Conservation (phyloP, 2,113 vertebrate genomes). For the Telmatochromis sp. region DNA sequence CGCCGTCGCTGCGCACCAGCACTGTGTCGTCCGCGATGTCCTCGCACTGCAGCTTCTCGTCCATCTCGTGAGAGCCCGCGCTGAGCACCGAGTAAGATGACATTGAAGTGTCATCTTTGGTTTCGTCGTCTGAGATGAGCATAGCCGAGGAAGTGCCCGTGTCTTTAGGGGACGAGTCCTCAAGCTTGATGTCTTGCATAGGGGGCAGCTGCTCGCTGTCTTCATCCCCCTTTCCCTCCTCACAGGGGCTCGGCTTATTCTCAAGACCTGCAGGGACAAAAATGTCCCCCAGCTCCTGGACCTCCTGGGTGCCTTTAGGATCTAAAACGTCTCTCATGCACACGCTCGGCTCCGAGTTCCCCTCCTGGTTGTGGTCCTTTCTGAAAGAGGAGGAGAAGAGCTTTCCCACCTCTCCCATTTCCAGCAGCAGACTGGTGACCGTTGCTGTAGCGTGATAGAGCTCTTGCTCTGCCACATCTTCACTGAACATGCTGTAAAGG, state of each 20-base stretch:
- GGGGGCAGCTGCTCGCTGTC: conserved; percentile 46
- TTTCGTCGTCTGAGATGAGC: conserved; percentile 92
- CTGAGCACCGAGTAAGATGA: conserved; percentile 97
- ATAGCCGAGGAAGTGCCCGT: conserved; percentile 83
- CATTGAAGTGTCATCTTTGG: conserved; percentile 95
- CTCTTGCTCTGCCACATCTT: conserved; percentile 89
- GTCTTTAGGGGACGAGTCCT: conserved; percentile 89
- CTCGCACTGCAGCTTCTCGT: conserved; percentile 93
- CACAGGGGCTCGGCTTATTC: background rate
- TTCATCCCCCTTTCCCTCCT: conserved; percentile 12
- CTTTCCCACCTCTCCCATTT: conserved; percentile 96
- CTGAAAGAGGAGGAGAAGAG: conserved; percentile 74
- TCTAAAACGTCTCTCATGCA: background rate
- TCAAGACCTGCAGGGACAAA: conserved; percentile 47
- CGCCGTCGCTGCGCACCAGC: conserved; percentile 74
- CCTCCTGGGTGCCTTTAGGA: background rate
- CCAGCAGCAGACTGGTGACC: conserved; percentile 92
- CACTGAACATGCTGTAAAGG: conserved; percentile 96
- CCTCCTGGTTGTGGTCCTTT: conserved; percentile 38
- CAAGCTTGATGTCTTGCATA: conserved; percentile 93
- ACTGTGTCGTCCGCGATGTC: conserved; percentile 93
- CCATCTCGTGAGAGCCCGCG: conserved; percentile 87
- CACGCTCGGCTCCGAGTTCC: background rate
- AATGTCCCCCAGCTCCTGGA: conserved; percentile 22
- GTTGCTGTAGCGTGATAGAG: conserved; percentile 94